Evolutionary conservation across 2,113 vertebrate species (phyloP).

Genomic region (Plestiodon gilberti): DNA sequence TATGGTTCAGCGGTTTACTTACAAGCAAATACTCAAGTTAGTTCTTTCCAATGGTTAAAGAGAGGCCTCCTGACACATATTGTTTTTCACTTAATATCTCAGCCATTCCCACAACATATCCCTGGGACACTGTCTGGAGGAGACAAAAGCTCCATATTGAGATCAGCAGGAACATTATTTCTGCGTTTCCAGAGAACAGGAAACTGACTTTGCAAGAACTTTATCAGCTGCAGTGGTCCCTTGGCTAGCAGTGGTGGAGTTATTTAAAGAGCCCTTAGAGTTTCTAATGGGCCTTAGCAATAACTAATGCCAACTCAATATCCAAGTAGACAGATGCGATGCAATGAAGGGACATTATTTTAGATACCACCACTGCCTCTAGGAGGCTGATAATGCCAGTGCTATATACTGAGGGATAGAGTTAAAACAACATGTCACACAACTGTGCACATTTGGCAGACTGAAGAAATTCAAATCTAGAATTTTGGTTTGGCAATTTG

Average conservation of each 20-base stretch:
- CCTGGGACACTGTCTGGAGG: neutral
- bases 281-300: neutral
- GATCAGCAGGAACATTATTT: neutral
- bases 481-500: neutral
- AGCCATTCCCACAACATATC: slow-evolving; percentile 5
- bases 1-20: too few relatives aligned
- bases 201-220: fast-evolving
- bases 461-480: neutral
- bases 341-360: neutral
- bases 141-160: neutral
- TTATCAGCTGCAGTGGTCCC: neutral
- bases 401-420: neutral
- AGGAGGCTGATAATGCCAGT: neutral
- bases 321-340: neutral
- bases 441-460: neutral
- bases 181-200: neutral
- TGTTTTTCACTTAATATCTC: neutral
- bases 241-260: neutral
- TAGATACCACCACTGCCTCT: neutral
- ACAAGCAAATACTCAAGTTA: too few relatives aligned
- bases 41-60: too few relatives aligned
- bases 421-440: neutral
- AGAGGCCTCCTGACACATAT: too few relatives aligned
- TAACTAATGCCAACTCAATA: neutral
- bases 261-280: neutral